Conservation (phyloP, 53 echinoderm and acorn worm genomes). For the Paelopatides confundens region DNA sequence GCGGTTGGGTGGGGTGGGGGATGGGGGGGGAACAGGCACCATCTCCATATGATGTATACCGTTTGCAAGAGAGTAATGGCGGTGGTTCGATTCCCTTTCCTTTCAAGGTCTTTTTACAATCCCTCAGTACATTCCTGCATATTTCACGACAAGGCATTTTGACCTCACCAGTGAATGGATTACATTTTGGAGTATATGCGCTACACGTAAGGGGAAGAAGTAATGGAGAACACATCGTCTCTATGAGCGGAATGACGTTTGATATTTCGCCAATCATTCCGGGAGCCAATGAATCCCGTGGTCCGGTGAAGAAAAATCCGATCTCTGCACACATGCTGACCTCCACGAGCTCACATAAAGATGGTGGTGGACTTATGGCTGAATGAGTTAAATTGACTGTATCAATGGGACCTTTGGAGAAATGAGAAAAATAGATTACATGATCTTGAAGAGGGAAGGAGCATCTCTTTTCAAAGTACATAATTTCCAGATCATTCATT, state of each 20-base stretch:
- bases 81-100: slow-evolving; percentile 1
- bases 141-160: slow-evolving; percentile 52
- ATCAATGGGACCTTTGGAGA: no score
- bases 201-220: slow-evolving; percentile 61
- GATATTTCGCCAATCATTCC: not conserved
- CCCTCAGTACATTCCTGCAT: slow-evolving; percentile 51
- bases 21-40: slow-evolving; percentile 35
- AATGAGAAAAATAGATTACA: no score
- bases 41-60: slow-evolving; percentile 48
- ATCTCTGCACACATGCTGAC: slow-evolving; percentile 19
- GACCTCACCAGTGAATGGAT: slow-evolving; percentile 39
- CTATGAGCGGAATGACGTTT: slow-evolving; percentile 15
- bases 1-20: no score
- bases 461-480: no score
- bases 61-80: slow-evolving; percentile 49
- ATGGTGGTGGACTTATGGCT: not conserved
- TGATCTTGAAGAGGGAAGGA: no score
- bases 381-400: not conserved
- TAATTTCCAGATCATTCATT: no score
- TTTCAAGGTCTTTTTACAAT: slow-evolving; percentile 57
- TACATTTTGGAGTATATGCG: slow-evolving; percentile 58
- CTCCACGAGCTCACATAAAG: not conserved
- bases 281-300: not conserved
- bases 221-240: slow-evolving; percentile 60
- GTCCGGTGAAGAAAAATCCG: not conserved